Evolutionary conservation across 2,797 vertebrate species (phyloP).

Genomic region (Parambassis ranga): DNA sequence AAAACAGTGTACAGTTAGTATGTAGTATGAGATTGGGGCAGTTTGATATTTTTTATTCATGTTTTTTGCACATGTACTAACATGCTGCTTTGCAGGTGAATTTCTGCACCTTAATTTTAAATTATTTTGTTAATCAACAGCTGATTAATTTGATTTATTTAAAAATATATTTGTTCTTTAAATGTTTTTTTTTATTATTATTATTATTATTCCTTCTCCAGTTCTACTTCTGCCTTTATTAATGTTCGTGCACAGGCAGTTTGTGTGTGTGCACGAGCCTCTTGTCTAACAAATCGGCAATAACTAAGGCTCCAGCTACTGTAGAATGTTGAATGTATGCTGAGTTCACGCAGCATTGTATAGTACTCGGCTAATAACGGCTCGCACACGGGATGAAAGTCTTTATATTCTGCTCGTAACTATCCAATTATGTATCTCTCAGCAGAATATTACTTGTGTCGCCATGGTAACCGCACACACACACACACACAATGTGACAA

Average conservation of each 20-base stretch:
- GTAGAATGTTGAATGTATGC: conserved; percentile 55
- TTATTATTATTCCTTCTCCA: background rate
- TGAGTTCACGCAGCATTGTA: too few species aligned
- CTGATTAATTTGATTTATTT: background rate
- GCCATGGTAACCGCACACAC: conserved; percentile 28
- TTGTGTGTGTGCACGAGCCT: conserved; percentile 2
- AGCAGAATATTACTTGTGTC: conserved; percentile 16
- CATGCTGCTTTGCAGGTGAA: background rate
- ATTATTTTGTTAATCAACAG: too few species aligned
- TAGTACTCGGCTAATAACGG: background rate
- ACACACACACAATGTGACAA: conserved; percentile 37
- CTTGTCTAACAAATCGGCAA: conserved; percentile 43
- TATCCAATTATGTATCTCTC: conserved; percentile 1
- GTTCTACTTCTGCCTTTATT: background rate
- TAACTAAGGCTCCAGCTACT: conserved; percentile 45
- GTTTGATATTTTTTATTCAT: background rate
- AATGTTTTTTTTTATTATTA: background rate
- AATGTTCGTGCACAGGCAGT: background rate
- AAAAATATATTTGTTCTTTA: background rate
- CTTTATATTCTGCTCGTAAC: conserved; percentile 3
- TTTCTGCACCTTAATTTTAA: conserved; percentile 2
- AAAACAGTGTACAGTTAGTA: background rate
- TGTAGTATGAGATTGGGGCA: background rate
- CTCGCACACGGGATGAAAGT: background rate
- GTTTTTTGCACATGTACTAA: background rate